Conservation (phyloP, 2,113 vertebrate genomes). For the Megaleporinus macrocephalus region DNA sequence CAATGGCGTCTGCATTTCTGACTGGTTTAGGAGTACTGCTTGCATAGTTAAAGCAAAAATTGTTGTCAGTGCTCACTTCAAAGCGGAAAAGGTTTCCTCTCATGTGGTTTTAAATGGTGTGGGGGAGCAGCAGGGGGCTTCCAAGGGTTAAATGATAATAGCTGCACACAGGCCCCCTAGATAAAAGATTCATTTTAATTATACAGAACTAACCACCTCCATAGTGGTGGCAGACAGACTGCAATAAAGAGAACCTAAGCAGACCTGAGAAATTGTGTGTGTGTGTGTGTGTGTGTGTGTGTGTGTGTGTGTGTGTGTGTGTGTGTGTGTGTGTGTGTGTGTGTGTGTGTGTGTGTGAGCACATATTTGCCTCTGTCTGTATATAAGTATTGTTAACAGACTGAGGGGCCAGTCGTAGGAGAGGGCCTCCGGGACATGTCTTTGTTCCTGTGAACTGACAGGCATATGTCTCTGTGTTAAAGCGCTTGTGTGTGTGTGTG, state of each 20-base stretch:
- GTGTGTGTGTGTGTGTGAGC: too few species aligned
- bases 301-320: slow-evolving; percentile 21
- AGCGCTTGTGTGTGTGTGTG: slow-evolving; percentile 58
- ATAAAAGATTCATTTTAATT: slow-evolving; percentile 71
- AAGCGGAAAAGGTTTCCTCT: slow-evolving; percentile 66
- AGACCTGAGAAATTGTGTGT: slow-evolving; percentile 75
- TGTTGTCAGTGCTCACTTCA: slow-evolving; percentile 70
- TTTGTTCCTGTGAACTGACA: slow-evolving; percentile 89
- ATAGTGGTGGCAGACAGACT: slow-evolving; percentile 50
- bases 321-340: slow-evolving; percentile 17
- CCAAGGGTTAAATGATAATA: slow-evolving; percentile 63
- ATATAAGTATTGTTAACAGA: slow-evolving; percentile 81
- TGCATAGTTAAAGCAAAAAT: slow-evolving; percentile 60
- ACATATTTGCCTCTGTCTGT: slow-evolving; percentile 11
- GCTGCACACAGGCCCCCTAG: slow-evolving; percentile 63
- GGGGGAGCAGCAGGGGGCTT: slow-evolving; percentile 66
- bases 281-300: slow-evolving; percentile 19
- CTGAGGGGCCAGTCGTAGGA: slow-evolving; percentile 83
- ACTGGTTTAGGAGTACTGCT: slow-evolving; percentile 5
- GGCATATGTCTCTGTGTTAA: slow-evolving; percentile 81
- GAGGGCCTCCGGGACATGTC: slow-evolving; percentile 81
- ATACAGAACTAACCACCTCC: slow-evolving; percentile 57
- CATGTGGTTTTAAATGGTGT: slow-evolving; percentile 73
- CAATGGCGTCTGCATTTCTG: background rate
- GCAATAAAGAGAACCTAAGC: slow-evolving; percentile 65